Percentiles rank a stretch among this genome's conserved stretches.
Evolutionary conservation across 2,113 vertebrate genomes (phyloP).

Genomic region (Tragelaphus buxtoni): DNA sequence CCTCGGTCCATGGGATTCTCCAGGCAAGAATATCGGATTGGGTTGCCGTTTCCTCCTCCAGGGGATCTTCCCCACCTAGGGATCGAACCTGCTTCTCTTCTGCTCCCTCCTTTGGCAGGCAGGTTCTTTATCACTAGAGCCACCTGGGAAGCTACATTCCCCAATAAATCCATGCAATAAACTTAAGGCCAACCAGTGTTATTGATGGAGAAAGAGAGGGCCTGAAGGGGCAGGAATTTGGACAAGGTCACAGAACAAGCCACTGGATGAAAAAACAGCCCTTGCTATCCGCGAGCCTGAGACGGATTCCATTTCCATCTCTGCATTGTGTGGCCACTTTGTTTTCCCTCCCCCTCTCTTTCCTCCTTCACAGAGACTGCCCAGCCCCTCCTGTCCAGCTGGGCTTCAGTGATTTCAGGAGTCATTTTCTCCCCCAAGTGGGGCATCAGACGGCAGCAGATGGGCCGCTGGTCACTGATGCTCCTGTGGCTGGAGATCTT

Average conservation of each 20-base stretch:
- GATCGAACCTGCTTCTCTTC: rapidly evolving
- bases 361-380: not conserved
- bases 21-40: not conserved
- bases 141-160: not conserved
- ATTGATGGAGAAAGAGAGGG: not conserved
- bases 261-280: too few species aligned
- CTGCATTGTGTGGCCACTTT: not conserved
- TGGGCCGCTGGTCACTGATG: rapidly evolving
- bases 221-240: not conserved
- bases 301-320: not conserved
- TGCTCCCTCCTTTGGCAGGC: not conserved
- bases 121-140: not conserved
- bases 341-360: not conserved
- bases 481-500: not conserved
- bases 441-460: not conserved
- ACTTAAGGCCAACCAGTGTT: not conserved
- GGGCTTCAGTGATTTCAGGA: not conserved
- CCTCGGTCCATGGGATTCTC: not conserved
- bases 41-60: not conserved
- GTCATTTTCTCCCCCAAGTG: not conserved
- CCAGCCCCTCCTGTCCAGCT: not conserved
- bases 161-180: not conserved
- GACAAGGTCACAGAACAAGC: not conserved
- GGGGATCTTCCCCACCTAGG: not conserved
- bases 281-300: rapidly evolving